phyloP scores from a whole-genome alignment of 2,113 vertebrate species.

The Mormyrus lacerda region DNA sequence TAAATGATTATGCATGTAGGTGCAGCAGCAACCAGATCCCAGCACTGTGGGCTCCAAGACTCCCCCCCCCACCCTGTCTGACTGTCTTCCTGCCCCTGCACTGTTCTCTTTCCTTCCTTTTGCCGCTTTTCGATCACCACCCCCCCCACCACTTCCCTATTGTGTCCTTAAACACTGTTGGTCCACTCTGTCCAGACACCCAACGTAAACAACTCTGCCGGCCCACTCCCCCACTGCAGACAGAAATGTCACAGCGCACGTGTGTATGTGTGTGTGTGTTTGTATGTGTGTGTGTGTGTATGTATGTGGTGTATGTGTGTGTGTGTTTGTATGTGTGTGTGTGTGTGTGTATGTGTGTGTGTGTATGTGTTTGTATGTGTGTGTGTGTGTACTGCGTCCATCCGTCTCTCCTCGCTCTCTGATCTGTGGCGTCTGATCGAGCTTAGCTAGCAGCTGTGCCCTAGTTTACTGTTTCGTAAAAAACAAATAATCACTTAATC shows the following conservation, averaged over 20 bases:
- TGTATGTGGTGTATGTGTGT: neutral
- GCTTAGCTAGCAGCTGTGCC: neutral
- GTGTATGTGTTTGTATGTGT: neutral
- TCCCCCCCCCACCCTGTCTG: neutral
- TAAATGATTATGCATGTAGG: neutral
- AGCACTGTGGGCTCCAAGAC: neutral
- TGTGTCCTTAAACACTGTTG: slow-evolving; percentile 12
- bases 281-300: neutral
- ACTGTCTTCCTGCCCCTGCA: slow-evolving; percentile 32
- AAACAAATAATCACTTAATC: neutral
- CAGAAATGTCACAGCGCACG: neutral
- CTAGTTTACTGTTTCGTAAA: neutral
- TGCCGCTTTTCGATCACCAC: slow-evolving; percentile 1
- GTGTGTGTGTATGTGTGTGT: neutral
- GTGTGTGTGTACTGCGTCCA: neutral
- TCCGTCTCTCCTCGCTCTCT: neutral
- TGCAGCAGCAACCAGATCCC: neutral
- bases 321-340: neutral
- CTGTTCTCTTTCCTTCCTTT: slow-evolving; percentile 32
- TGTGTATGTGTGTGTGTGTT: neutral
- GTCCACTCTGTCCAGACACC: neutral
- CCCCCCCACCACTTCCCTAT: slow-evolving; percentile 13
- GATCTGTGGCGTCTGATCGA: neutral
- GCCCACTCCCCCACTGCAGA: neutral
- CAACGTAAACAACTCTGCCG: neutral